A percentile compares a stretch with the other conserved stretches of the same genome.
Evolutionary conservation across 2,888 invertebrate species (phyloP).

Genomic region (Ochropleura plecta): DNA sequence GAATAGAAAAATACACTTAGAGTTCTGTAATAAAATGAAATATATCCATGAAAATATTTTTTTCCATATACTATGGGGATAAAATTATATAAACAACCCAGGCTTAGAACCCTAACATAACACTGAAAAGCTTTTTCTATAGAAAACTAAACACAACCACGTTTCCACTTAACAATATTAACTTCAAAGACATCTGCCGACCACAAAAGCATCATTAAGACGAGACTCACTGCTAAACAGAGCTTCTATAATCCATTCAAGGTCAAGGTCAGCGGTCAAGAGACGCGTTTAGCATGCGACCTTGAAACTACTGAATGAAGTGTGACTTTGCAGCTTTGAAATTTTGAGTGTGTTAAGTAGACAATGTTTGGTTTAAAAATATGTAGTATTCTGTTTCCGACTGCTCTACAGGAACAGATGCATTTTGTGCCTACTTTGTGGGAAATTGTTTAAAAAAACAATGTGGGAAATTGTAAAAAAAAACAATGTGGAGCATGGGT

Average conservation of each 20-base stretch:
- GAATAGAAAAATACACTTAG: no score
- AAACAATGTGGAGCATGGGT: no score
- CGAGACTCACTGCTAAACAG: constrained; percentile 1
- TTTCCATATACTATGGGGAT: no score
- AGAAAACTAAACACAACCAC: neutral
- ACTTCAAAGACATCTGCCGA: constrained; percentile 20
- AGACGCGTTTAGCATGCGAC: constrained; percentile 27
- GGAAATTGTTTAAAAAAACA: no score
- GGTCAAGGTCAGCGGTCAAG: constrained; percentile 32
- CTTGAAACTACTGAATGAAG: constrained; percentile 37
- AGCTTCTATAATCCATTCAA: constrained; percentile 15
- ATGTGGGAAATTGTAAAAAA: no score
- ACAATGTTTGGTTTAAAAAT: neutral
- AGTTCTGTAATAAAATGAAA: no score
- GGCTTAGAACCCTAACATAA: neutral
- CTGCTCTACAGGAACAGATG: no score
- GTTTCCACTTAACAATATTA: neutral
- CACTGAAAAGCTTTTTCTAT: neutral
- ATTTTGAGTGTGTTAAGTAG: no score
- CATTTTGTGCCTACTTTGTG: no score
- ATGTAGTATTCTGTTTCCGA: no score
- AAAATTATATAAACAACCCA: no score
- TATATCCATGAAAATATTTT: no score
- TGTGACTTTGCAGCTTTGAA: constrained; percentile 30
- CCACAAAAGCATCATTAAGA: constrained; percentile 30